Evolutionary conservation across 2,888 invertebrate species (phyloP).

Genomic region (Bellardia pandia): DNA sequence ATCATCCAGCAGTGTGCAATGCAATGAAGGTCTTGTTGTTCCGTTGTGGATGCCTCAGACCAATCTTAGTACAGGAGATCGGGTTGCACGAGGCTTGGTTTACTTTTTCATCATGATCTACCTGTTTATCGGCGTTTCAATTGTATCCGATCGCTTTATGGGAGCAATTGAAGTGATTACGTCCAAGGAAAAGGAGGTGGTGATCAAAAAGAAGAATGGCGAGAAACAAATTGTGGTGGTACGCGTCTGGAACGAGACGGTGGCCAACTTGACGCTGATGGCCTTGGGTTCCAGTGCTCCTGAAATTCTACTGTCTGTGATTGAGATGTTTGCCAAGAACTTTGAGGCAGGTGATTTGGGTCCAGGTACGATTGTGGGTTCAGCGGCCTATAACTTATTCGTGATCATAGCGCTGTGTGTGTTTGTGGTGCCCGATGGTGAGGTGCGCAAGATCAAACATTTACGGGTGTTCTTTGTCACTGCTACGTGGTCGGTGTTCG

Average conservation of each 20-base stretch:
- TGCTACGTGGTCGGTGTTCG: constrained; percentile 98
- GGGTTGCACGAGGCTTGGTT: constrained; percentile 93
- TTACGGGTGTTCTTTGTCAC: constrained; percentile 98
- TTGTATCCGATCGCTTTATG: constrained; percentile 99
- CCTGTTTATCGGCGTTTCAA: constrained; percentile 99
- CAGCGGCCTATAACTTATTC: constrained; percentile 99
- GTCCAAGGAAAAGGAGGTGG: constrained; percentile 97
- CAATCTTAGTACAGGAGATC: constrained; percentile 90
- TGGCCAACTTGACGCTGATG: constrained; percentile 99
- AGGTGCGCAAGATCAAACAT: constrained; percentile 97
- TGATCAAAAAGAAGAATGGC: constrained; percentile 94
- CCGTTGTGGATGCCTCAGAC: constrained; percentile 95
- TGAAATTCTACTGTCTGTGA: constrained; percentile 98
- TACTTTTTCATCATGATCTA: constrained; percentile 96
- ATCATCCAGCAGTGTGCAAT: constrained; percentile 81
- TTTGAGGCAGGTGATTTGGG: constrained; percentile 98
- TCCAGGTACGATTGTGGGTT: constrained; percentile 99
- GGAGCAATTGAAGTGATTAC: constrained; percentile 99
- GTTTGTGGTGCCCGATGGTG: constrained; percentile 94
- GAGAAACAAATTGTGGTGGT: constrained; percentile 95
- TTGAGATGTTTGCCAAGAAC: constrained; percentile 97
- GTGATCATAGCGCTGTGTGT: constrained; percentile 99
- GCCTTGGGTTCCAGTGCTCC: constrained; percentile 99
- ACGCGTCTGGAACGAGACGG: constrained; percentile 99
- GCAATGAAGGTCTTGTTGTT: constrained; percentile 93